These are phyloP conservation scores for Cheilosia impressa DNA, from an alignment of 2,888 invertebrate species.

Conservation along the genomic window DNA sequence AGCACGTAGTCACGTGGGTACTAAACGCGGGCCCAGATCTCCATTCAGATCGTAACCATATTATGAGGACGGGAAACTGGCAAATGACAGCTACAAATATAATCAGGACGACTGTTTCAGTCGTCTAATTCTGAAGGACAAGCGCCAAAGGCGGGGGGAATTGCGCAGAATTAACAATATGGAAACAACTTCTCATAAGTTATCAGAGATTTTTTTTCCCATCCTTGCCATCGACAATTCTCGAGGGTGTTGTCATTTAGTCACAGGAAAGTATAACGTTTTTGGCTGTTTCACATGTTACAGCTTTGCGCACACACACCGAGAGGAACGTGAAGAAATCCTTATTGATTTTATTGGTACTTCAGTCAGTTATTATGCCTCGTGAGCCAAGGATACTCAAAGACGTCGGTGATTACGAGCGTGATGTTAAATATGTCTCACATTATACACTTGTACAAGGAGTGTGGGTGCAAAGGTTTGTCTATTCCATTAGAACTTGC, in stretches of 20 bases:
- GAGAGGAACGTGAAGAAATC: slow-evolving; percentile 12
- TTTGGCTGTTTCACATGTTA: neutral
- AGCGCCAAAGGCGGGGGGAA: neutral
- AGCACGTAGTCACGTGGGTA: slow-evolving; percentile 28
- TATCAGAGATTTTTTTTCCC: too few species aligned
- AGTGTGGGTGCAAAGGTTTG: slow-evolving; percentile 14
- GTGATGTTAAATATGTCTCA: slow-evolving; percentile 6
- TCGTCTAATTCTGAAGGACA: slow-evolving; percentile 41
- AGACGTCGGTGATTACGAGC: slow-evolving; percentile 23
- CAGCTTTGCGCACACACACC: slow-evolving; percentile 2
- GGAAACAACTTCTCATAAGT: slow-evolving; percentile 4
- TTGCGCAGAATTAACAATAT: neutral
- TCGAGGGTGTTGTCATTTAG: slow-evolving; percentile 11
- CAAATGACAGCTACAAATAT: slow-evolving; percentile 14
- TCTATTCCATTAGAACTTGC: slow-evolving; percentile 8
- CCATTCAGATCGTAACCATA: slow-evolving; percentile 21
- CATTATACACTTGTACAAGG: neutral
- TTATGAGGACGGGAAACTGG: slow-evolving; percentile 27
- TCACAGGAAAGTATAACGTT: slow-evolving; percentile 31
- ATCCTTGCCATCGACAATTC: slow-evolving; percentile 2
- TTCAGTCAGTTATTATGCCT: slow-evolving; percentile 28
- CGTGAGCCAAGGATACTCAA: slow-evolving; percentile 33
- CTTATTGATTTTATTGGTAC: slow-evolving; percentile 54
- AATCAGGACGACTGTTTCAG: slow-evolving; percentile 57
- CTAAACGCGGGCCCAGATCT: slow-evolving; percentile 8